Percentiles rank a stretch among this genome's conserved stretches.
Conservation (phyloP, 2,113 vertebrate genomes). For the Anguilla japonica region DNA sequence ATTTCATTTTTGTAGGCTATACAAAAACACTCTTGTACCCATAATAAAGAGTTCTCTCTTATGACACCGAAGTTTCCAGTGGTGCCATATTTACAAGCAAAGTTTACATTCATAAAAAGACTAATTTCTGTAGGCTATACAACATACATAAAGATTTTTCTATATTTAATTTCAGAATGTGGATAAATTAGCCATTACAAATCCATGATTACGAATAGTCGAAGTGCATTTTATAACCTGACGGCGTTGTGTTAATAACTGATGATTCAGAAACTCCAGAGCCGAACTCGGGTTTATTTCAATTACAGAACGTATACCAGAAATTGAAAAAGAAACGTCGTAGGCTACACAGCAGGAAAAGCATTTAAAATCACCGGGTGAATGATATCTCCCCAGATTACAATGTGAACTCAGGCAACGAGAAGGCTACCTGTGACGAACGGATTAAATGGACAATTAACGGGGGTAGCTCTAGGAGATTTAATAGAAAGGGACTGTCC, state of each 20-base stretch:
- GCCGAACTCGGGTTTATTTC: too few relatives aligned
- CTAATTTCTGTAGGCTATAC: background rate
- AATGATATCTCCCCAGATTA: background rate
- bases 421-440: background rate
- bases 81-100: background rate
- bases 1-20: too few relatives aligned
- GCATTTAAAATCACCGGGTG: background rate
- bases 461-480: background rate
- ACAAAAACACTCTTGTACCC: too few relatives aligned
- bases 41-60: too few relatives aligned
- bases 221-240: background rate
- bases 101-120: background rate
- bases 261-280: too few relatives aligned
- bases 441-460: slow-evolving; percentile 14
- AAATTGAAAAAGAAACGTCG: too few relatives aligned
- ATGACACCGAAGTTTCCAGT: background rate
- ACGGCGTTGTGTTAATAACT: slow-evolving; percentile 3
- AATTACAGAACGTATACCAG: too few relatives aligned
- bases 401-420: background rate
- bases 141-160: background rate
- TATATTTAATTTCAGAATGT: background rate
- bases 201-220: slow-evolving; percentile 10
- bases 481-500: background rate
- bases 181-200: background rate
- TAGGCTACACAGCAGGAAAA: background rate